Conservation (phyloP, 2,797 vertebrate genomes). For the Semotilus atromaculatus region DNA sequence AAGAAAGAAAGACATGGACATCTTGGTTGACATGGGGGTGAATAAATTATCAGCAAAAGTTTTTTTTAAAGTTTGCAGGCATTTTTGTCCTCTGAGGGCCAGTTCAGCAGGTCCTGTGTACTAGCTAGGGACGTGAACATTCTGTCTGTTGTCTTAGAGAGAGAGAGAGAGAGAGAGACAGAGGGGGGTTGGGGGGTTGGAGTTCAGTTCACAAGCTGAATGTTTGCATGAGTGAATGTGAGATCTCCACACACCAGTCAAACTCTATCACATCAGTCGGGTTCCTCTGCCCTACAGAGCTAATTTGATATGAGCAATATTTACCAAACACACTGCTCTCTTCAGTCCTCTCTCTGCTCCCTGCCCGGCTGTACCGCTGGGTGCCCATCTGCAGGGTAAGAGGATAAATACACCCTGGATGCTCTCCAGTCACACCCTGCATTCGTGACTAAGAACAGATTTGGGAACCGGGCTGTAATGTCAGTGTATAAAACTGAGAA, state of each 20-base stretch:
- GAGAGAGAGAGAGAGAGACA: not conserved
- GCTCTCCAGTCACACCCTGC: constrained; percentile 15
- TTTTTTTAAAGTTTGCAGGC: too few species aligned
- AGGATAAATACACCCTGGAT: constrained; percentile 39
- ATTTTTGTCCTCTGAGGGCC: not conserved
- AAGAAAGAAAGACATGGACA: too few species aligned
- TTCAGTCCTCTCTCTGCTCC: constrained; percentile 12
- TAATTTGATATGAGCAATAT: constrained; percentile 55
- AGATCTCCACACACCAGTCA: constrained; percentile 34
- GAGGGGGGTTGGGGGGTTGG: not conserved
- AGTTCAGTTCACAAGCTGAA: not conserved
- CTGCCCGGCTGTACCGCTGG: constrained; percentile 1
- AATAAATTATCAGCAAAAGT: too few species aligned
- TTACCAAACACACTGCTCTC: constrained; percentile 36
- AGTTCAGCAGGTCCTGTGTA: constrained; percentile 14
- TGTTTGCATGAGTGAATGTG: constrained; percentile 15
- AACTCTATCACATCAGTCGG: constrained; percentile 40
- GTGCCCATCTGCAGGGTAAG: constrained; percentile 47
- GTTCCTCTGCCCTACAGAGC: constrained; percentile 31
- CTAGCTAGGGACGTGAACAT: not conserved
- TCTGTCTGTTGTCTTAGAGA: not conserved
- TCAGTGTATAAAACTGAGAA: not conserved
- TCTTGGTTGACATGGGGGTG: too few species aligned
- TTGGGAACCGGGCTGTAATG: not conserved
- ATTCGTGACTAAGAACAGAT: constrained; percentile 24